phyloP scores from a whole-genome alignment of 2,888 invertebrate species.

The Andrena trimmerana region DNA sequence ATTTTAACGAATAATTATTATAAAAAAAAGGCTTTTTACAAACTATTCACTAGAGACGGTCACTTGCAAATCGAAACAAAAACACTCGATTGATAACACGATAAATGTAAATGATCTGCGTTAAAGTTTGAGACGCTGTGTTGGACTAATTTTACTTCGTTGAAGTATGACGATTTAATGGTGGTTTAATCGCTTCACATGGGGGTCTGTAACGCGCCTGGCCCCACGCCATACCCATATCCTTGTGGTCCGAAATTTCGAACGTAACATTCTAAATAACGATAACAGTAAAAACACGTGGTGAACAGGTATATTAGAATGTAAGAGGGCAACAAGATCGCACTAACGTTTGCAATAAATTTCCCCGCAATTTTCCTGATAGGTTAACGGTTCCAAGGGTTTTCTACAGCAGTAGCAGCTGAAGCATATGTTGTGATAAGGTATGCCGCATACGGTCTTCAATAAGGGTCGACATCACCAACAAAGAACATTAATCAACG shows the following conservation, averaged over 20 bases:
- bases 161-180: not conserved
- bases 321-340: not conserved
- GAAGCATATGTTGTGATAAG: conserved; percentile 86
- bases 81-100: not conserved
- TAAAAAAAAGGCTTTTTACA: conserved; percentile 3
- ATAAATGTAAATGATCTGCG: not conserved
- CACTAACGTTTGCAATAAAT: conserved; percentile 86
- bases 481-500: not conserved
- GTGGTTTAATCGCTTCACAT: conserved; percentile 64
- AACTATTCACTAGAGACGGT: conserved; percentile 4
- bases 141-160: conserved; percentile 28
- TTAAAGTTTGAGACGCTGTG: not conserved
- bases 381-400: conserved; percentile 85
- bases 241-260: conserved; percentile 85
- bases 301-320: not conserved
- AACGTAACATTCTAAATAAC: conserved; percentile 85
- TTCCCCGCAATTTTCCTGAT: conserved; percentile 86
- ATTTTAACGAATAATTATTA: conserved; percentile 22
- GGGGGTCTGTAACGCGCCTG: conserved; percentile 81
- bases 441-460: conserved; percentile 84
- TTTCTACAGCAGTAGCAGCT: conserved; percentile 86
- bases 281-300: not conserved
- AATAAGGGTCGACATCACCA: conserved; percentile 12
- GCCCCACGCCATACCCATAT: conserved; percentile 84
- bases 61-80: not conserved